phyloP scores from a whole-genome alignment of 2,888 invertebrate genomes.

The Andrena marginata region DNA sequence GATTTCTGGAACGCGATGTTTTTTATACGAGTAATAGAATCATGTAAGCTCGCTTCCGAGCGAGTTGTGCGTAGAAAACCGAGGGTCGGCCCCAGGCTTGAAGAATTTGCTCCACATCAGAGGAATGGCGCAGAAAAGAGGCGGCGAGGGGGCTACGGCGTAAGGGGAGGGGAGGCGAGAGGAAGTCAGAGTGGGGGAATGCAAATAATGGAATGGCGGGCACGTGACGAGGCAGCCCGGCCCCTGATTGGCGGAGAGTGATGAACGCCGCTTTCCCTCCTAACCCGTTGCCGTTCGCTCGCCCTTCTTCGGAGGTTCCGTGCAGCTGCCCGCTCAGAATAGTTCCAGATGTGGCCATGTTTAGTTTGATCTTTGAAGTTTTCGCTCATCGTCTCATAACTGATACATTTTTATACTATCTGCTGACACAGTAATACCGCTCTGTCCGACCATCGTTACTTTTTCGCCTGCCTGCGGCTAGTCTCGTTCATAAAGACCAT shows the following conservation, averaged over 20 bases:
- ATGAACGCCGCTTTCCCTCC: conserved; percentile 63
- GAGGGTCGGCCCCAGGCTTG: conserved; percentile 36
- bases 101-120: conserved; percentile 64
- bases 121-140: conserved; percentile 19
- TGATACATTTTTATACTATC: conserved; percentile 73
- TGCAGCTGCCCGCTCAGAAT: conserved; percentile 81
- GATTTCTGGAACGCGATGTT: conserved; percentile 41
- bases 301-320: conserved; percentile 69
- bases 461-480: conserved; percentile 75
- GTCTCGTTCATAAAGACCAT: conserved; percentile 63
- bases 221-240: conserved; percentile 70
- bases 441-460: conserved; percentile 78
- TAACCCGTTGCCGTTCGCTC: conserved; percentile 60
- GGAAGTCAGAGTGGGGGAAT: conserved; percentile 50
- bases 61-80: conserved; percentile 48
- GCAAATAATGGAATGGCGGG: conserved; percentile 48
- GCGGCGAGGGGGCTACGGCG: too few species aligned
- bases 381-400: conserved; percentile 77
- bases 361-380: conserved; percentile 84
- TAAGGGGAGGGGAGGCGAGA: neutral
- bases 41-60: conserved; percentile 35
- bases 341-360: conserved; percentile 85
- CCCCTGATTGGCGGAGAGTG: conserved; percentile 68
- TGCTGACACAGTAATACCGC: conserved; percentile 75
- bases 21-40: conserved; percentile 41